These are phyloP conservation scores for Notodonta ziczac DNA, from an alignment of 2,888 invertebrate genomes.

Conservation along the genomic window DNA sequence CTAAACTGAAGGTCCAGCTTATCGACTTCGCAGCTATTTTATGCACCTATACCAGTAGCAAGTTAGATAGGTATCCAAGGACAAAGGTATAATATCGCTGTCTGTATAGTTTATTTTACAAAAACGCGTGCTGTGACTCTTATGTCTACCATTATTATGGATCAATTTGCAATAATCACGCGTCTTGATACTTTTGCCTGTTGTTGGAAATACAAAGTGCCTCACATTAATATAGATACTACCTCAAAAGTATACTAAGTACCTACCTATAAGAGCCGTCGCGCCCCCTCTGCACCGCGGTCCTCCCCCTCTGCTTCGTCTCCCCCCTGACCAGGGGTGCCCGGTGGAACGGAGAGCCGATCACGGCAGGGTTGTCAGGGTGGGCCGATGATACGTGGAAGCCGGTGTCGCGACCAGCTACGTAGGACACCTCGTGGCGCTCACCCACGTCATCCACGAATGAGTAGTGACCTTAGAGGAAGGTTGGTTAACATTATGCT, in stretches of 20 bases:
- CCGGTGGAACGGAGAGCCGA: constrained; percentile 87
- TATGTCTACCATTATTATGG: too few species aligned
- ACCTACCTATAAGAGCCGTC: constrained; percentile 90
- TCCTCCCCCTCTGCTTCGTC: constrained; percentile 87
- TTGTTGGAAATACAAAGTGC: too few species aligned
- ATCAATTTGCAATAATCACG: too few species aligned
- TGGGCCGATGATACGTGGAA: constrained; percentile 89
- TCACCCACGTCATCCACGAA: constrained; percentile 91
- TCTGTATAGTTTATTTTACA: too few species aligned
- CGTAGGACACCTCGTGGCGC: constrained; percentile 89
- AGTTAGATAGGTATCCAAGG: too few species aligned
- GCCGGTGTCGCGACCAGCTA: constrained; percentile 90
- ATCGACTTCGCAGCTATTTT: too few species aligned
- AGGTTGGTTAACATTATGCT: constrained; percentile 1
- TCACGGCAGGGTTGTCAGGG: constrained; percentile 87
- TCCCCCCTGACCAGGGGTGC: constrained; percentile 86
- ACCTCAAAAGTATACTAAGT: constrained; percentile 10
- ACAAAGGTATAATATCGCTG: too few species aligned
- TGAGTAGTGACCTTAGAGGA: constrained; percentile 85
- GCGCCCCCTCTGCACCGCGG: constrained; percentile 88
- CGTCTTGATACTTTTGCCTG: too few species aligned
- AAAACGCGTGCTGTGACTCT: too few species aligned
- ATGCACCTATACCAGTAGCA: too few species aligned
- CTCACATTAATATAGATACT: too few species aligned
- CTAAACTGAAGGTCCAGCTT: too few species aligned